Base-by-base conservation (phyloP, 2,113 vertebrate species). In the Guaruba guarouba region DNA sequence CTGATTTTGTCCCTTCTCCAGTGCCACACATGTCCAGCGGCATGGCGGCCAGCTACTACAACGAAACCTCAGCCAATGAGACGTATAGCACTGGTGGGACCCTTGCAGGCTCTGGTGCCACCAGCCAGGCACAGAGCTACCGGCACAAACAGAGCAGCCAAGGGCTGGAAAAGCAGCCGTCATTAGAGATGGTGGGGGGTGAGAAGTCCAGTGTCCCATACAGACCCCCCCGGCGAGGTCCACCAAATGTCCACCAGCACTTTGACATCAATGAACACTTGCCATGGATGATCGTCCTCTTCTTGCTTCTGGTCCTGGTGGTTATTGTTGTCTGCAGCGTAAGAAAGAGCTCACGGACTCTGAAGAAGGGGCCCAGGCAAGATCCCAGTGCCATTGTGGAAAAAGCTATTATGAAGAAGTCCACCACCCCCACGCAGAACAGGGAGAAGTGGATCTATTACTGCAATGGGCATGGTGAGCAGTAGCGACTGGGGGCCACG, bases 251-350 rank as follows among this genome's bases (percentile, higher is more conserved):
- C 81, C 98, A 99, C 77, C 98, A 98, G 97, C 98, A 99, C 96
- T 99, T 99, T 8, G 99, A 99, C 97, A 99, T 99, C 97, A 99
- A 99, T 0, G 99, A 99, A 95, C 99, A 99, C 94, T 97, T 99
- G 76, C 99, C 99, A 0, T 99, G 99, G 99, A 99, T 99, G 99
- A 99, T 99, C 1, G 99, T 99, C 54, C 98, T 99, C 64, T 98
- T 99, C 95, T 97, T 99, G 48, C 97, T 99, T 93, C 97, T 99
- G 94, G 98, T 99, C 66, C 98, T 99, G 46, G 99, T 99, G 92
- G 98, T 99, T 79, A 99, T 99, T 1, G 99, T 99, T 39, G 98
- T 99, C 57, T 99, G 99, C 95, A 99, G 99, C 0, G 96, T 99
- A 87, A 98, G 99, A 80, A 98, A 99, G 79, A 99, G 99, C 97